Evolutionary conservation across 2,888 invertebrate species (phyloP), one percentile per base, ranked within the genome.

Genomic region (Quadriops clusia): DNA sequence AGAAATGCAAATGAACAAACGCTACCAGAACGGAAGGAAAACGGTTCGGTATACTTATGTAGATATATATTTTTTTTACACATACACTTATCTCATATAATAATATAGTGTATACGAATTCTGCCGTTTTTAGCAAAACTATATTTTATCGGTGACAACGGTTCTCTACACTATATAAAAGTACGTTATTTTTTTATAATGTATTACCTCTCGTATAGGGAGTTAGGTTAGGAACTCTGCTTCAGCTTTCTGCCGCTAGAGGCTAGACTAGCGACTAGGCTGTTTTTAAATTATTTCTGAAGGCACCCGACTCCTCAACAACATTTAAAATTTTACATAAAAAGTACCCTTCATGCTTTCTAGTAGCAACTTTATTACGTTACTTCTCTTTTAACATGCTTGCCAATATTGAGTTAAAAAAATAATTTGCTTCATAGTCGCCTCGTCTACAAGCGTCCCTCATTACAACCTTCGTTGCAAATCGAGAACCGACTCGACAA

Each of bases 281-380:
- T 50, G 52, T 45, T 49, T 32, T 36, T 45, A 39, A 44, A 42
- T 45, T 45, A 44, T 53, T 53, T 53, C 51, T 51, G 56, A 63
- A 62, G 63, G 61, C 61, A 62, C 63, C 60, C 59, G 59, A 61
- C 54, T 55, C 61, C 60, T 56, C 61, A 61, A 62, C 61, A 61
- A 60, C 57, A 53, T 47, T 49, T 42, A 37, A 40, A 40, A 40
- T n/a, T n/a, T n/a, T 42, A 34, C 28, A 28, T 32, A 33, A 36
- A 33, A 32, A n/a, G n/a, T n/a, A n/a, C n/a, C n/a, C n/a, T n/a
- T n/a, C n/a, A n/a, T n/a, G n/a, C n/a, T n/a, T n/a, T n/a, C n/a
- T n/a, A n/a, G n/a, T n/a, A n/a, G n/a, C n/a, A n/a, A n/a, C n/a
- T n/a, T n/a, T n/a, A n/a, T n/a, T n/a, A n/a, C n/a, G n/a, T n/a